phyloP scores from a whole-genome alignment of 2,888 invertebrate genomes.

The Caenorhabditis uteleia region DNA sequence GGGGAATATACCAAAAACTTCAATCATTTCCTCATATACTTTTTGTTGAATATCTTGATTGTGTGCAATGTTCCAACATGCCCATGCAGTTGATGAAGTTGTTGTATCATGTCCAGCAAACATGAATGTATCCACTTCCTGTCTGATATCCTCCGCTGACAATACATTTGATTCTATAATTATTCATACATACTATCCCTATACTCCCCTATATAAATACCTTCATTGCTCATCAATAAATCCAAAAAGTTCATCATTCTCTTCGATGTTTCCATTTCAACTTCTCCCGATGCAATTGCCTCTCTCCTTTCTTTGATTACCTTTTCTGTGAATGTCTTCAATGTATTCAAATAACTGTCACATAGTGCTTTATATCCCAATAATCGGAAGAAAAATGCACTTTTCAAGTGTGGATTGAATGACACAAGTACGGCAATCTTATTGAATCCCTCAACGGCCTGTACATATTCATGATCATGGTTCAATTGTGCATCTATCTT shows the following conservation, averaged over 20 bases:
- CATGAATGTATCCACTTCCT: constrained; percentile 72
- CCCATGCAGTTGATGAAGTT: constrained; percentile 70
- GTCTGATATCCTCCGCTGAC: constrained; percentile 70
- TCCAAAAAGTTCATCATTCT: constrained; percentile 71
- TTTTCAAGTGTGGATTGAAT: constrained; percentile 26
- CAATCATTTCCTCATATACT: constrained; percentile 46
- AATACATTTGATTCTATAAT: constrained; percentile 69
- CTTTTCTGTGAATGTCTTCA: constrained; percentile 21
- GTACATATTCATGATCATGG: constrained; percentile 53
- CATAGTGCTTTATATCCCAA: constrained; percentile 21
- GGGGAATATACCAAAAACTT: constrained; percentile 40
- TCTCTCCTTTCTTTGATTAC: constrained; percentile 26
- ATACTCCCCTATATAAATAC: no score
- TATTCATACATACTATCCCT: no score
- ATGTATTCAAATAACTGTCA: constrained; percentile 17
- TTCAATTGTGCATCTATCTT: constrained; percentile 55
- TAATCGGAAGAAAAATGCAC: constrained; percentile 17
- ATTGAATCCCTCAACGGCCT: constrained; percentile 54
- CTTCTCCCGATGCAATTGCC: constrained; percentile 14
- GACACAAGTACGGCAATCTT: constrained; percentile 35
- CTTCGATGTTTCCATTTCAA: constrained; percentile 27
- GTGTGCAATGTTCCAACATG: constrained; percentile 70
- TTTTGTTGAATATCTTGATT: constrained; percentile 70
- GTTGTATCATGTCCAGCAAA: constrained; percentile 73
- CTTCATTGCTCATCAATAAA: constrained; percentile 71